Evolutionary conservation across 2,797 vertebrate genomes (phyloP).

Genomic region (Urocyon cinereoargenteus): DNA sequence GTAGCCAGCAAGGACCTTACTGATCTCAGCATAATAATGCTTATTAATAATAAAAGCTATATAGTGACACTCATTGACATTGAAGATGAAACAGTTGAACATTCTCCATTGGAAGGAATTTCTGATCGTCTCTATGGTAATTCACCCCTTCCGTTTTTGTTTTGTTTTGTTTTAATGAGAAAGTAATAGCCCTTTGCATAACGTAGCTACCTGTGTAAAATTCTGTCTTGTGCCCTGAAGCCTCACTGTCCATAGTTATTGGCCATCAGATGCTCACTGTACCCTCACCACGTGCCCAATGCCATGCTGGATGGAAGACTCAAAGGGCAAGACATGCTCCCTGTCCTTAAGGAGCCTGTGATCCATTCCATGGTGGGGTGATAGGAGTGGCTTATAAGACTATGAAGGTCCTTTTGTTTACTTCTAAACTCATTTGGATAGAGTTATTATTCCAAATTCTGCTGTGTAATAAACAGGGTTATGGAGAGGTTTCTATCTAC

Average conservation of each 20-base stretch:
- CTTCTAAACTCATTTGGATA: conserved; percentile 7
- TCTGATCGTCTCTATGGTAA: conserved; percentile 29
- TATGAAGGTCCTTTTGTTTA: conserved; percentile 65
- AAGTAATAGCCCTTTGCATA: conserved; percentile 36
- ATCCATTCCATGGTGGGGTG: neutral
- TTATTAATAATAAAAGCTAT: conserved; percentile 58
- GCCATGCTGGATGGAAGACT: neutral
- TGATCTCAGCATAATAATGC: conserved; percentile 81
- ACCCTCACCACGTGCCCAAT: neutral
- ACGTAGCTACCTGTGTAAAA: conserved; percentile 32
- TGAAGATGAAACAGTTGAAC: conserved; percentile 35
- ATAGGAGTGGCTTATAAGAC: neutral
- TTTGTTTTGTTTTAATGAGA: neutral
- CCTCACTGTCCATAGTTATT: conserved; percentile 13
- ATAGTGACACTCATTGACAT: conserved; percentile 43
- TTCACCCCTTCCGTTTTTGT: conserved; percentile 52
- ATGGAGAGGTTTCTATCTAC: conserved; percentile 9
- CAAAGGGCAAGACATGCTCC: neutral
- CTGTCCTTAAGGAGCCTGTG: neutral
- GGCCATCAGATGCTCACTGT: neutral
- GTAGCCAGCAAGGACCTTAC: conserved; percentile 74
- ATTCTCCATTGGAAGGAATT: conserved; percentile 56
- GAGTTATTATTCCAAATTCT: conserved; percentile 32
- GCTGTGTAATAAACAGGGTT: conserved; percentile 22
- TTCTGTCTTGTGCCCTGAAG: conserved; percentile 6